Percentiles rank a stretch among this genome's conserved stretches.
phyloP scores from a whole-genome alignment of 2,888 invertebrate species.

The Drosophila greeni region DNA sequence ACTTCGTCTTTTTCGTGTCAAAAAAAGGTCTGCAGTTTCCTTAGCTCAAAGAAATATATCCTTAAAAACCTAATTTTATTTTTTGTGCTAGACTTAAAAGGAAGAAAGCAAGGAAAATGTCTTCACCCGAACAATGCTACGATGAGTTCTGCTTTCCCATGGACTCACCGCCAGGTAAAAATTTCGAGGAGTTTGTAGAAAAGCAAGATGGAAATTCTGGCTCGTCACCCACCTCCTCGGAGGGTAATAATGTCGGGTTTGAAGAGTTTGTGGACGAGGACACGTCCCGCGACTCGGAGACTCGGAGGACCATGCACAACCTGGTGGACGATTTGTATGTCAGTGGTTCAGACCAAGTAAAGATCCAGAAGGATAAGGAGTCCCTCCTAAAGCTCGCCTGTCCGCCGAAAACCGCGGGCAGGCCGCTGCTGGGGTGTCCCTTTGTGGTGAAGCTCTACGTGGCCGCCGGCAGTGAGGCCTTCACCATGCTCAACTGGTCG shows the following conservation, averaged over 20 bases:
- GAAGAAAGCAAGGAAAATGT: background rate
- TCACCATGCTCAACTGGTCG: slow-evolving; percentile 45
- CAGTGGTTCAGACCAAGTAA: background rate
- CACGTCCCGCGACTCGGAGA: no score
- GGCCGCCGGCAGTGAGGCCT: slow-evolving; percentile 17
- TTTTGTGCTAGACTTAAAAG: background rate
- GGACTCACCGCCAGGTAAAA: background rate
- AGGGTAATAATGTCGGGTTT: background rate
- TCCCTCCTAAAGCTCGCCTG: background rate
- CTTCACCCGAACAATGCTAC: background rate
- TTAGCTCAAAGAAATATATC: background rate
- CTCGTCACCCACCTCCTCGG: background rate
- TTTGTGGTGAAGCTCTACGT: slow-evolving; percentile 51
- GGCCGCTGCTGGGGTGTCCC: background rate
- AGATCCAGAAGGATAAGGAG: background rate
- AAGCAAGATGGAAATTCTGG: no score
- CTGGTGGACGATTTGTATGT: background rate
- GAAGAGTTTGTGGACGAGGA: background rate
- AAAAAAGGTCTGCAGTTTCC: no score
- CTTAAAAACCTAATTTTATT: background rate
- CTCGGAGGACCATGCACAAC: background rate
- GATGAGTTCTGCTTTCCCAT: background rate
- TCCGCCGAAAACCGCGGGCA: background rate
- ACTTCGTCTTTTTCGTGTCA: background rate
- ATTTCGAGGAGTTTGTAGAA: background rate